A percentile compares a stretch with the other conserved stretches of the same genome.
These are phyloP conservation scores for Adelges cooleyi DNA, from an alignment of 1,140 invertebrate genomes.

Conservation along the genomic window DNA sequence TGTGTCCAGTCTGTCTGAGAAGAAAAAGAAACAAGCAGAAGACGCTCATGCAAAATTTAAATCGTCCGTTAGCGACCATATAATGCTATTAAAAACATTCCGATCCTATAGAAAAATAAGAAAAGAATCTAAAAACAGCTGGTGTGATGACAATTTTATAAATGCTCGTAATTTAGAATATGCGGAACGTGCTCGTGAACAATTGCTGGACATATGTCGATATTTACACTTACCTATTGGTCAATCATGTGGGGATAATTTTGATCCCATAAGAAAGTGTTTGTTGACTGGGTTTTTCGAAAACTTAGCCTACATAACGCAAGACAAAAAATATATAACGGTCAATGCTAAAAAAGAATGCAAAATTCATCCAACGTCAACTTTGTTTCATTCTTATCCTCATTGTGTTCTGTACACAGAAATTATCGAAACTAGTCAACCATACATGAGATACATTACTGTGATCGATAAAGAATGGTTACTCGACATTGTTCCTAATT, in stretches of 20 bases:
- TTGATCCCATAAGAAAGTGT: conserved; percentile 63
- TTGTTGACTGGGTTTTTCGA: conserved; percentile 71
- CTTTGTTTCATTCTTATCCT: conserved; percentile 59
- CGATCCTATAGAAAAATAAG: conserved; percentile 60
- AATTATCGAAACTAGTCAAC: conserved; percentile 70
- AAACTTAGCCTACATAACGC: conserved; percentile 77
- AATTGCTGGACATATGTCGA: conserved; percentile 66
- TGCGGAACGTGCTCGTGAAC: conserved; percentile 67
- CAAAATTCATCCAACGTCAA: conserved; percentile 72
- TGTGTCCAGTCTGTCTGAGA: conserved; percentile 41
- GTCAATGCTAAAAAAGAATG: conserved; percentile 57
- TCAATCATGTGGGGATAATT: conserved; percentile 61
- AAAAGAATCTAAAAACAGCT: conserved; percentile 47
- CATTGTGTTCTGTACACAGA: conserved; percentile 79
- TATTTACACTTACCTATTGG: conserved; percentile 15
- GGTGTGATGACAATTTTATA: conserved; percentile 84
- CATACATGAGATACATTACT: conserved; percentile 65
- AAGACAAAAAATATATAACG: conserved; percentile 60
- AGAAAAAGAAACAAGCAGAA: conserved; percentile 54
- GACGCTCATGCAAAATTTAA: conserved; percentile 66
- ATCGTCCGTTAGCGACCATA: conserved; percentile 80
- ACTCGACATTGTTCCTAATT: conserved; percentile 45
- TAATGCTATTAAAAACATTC: conserved; percentile 84
- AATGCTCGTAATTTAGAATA: conserved; percentile 75
- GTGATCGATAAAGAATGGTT: conserved; percentile 66